Evolutionary conservation across 2,113 vertebrate genomes (phyloP), one percentile per base, ranked within the genome.

Genomic region (Bufo gargarizans): DNA sequence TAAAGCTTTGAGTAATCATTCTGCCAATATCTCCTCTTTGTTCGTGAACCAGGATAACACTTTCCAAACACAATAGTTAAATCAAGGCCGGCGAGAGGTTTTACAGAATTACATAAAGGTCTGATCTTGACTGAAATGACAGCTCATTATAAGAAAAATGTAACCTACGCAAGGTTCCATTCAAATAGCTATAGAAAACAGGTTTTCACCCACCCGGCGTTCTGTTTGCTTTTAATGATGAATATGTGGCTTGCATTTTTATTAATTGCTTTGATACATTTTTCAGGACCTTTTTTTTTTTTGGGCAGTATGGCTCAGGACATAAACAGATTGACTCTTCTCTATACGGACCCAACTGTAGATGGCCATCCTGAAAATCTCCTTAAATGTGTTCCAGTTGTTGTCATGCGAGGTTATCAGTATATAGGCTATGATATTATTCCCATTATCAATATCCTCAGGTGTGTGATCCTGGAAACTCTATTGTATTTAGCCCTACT

Each of bases 61-160:
- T 74, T 22, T 67, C 11, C n/a, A 20, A 69, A 49, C n/a, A 69
- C 63, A 55, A 55, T 84, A 55, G 63, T 71, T 84, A 55, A 84
- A 84, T 43, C 82, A 84, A 84, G 63, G 63, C 12, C 82, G 43
- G 20, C 19, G 63, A 56, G n/a, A 55, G 47, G 6, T 50, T 20
- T 53, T 50, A 67, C 14, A 47, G 12, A 69, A 17, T 71, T 84
- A 71, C 53, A 55, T 53, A 84, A 84, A 84, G 47, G 20, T 53
- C 47, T 84, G 49, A 22, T 71, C 20, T 65, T 55, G 33, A 84
- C 82, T 69, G 43, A 82, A 82, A 49, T 82, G 80, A 33, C 20
- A 83, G 61, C 43, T 82, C 45, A 65, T 49, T 65, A 50, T 83
- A 53, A 22, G 2, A 74, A 72, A 61, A 55, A 55, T 84, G 13